Evolutionary conservation across 1,140 invertebrate genomes (phyloP).

Genomic region (Penaeus chinensis): DNA sequence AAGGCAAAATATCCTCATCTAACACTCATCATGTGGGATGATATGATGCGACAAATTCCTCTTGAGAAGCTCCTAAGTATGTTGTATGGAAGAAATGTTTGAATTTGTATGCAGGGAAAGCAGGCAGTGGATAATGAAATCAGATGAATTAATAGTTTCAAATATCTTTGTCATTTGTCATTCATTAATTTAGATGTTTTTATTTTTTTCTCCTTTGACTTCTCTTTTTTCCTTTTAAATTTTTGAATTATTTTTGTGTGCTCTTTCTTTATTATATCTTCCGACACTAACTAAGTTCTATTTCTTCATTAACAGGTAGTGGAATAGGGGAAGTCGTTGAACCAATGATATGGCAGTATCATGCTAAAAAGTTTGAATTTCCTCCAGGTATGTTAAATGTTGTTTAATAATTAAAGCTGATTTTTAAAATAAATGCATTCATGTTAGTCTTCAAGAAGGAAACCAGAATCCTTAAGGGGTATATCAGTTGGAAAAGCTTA

Average conservation of each 20-base stretch:
- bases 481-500: too few species aligned
- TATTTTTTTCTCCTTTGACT: too few species aligned
- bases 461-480: too few species aligned
- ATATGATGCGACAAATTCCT: conserved; percentile 70
- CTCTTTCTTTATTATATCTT: neutral
- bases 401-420: conserved; percentile 49
- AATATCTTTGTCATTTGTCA: too few species aligned
- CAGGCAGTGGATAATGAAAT: too few species aligned
- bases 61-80: conserved; percentile 49
- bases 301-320: conserved; percentile 30
- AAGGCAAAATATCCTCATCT: conserved; percentile 70
- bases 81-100: neutral
- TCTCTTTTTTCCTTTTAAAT: too few species aligned
- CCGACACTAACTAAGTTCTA: neutral
- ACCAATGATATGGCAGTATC: conserved; percentile 65
- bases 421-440: too few species aligned
- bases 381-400: conserved; percentile 70
- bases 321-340: conserved; percentile 65
- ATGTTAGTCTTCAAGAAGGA: too few species aligned
- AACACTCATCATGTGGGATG: conserved; percentile 77
- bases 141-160: too few species aligned
- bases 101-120: too few species aligned
- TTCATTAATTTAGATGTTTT: too few species aligned
- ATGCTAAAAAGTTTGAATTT: conserved; percentile 65
- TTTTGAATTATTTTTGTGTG: neutral